Percentiles rank a stretch among this genome's conserved stretches.
phyloP scores from a whole-genome alignment of 2,113 vertebrate species.

The Elephantulus edwardii region DNA sequence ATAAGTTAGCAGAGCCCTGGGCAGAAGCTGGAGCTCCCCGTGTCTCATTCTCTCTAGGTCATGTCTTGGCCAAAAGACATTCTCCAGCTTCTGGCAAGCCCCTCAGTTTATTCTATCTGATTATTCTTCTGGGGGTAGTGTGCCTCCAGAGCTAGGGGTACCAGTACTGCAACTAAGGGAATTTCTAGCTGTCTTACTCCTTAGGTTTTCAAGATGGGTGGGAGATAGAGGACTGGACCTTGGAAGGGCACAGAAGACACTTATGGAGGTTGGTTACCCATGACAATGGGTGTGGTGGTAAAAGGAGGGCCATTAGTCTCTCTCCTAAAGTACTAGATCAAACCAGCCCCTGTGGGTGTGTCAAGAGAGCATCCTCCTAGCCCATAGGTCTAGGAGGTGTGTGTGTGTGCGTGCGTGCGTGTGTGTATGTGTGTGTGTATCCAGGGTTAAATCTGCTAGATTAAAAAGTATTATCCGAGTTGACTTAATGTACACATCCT shows the following conservation, averaged over 20 bases:
- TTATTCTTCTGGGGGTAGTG: not conserved
- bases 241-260: not conserved
- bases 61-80: no score
- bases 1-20: not conserved
- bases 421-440: not conserved
- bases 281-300: not conserved
- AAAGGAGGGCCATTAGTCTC: not conserved
- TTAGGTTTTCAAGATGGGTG: not conserved
- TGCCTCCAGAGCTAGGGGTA: not conserved
- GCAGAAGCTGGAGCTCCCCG: not conserved
- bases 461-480: constrained; percentile 26
- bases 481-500: not conserved
- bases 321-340: constrained; percentile 28
- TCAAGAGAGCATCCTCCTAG: not conserved
- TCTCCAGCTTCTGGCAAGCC: not conserved
- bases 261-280: not conserved
- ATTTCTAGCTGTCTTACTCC: not conserved
- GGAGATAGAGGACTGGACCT: not conserved
- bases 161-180: not conserved
- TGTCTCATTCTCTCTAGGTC: no score
- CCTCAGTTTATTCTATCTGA: constrained; percentile 33
- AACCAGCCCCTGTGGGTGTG: not conserved
- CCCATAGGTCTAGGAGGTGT: not conserved
- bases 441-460: not conserved
- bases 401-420: no score